Base-by-base conservation (phyloP, 2,797 vertebrate genomes). In the Sebastes dallii region DNA sequence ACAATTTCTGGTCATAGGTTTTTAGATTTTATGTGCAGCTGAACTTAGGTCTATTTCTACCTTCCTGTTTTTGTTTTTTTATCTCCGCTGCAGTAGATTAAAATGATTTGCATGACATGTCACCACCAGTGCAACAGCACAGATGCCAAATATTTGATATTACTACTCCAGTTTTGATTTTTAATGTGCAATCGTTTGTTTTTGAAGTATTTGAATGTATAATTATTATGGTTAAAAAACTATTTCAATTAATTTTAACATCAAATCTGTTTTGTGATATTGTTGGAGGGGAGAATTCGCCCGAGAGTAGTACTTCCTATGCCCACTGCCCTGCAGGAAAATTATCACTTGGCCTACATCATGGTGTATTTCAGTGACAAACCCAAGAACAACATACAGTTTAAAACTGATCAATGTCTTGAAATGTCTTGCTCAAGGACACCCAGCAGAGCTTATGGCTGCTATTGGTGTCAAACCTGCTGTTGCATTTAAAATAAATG, bases 401-500 rank as follows among this genome's bases (percentile, higher is more conserved):
- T 59, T 66, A 27, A 66, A 66, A 75, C 46, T 66, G 66, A 75
- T 66, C 54, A 39, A 30, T 56, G 75, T 76, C 64, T 80, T 68
- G 79, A 50, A 52, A 36, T 42, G 66, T 73, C 64, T 82, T 68
- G 81, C 72, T 84, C 50, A 36, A 66, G 60, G 77, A 74, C 74
- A 14, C 59, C 46, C 39, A 25, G 74, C 75, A 70, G 85, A 66
- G 42, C 52, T 55, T 60, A 54, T 20, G 56, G 71, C 75, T 85
- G 83, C 72, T 56, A 8, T 1, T 46, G 82, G 62, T 62, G 74
- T 84, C 67, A 50, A 61, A 72, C 62, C 80, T 78, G 79, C 80
- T 83, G 80, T 86, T 83, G 82, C 80, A 85, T 88, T 86, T 77
- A 10, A 85, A 90, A 87, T 88, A 90, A 88, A 90, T 3, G n/a